phyloP scores from a whole-genome alignment of 2,113 vertebrate genomes.

The Leucosticte australis region DNA sequence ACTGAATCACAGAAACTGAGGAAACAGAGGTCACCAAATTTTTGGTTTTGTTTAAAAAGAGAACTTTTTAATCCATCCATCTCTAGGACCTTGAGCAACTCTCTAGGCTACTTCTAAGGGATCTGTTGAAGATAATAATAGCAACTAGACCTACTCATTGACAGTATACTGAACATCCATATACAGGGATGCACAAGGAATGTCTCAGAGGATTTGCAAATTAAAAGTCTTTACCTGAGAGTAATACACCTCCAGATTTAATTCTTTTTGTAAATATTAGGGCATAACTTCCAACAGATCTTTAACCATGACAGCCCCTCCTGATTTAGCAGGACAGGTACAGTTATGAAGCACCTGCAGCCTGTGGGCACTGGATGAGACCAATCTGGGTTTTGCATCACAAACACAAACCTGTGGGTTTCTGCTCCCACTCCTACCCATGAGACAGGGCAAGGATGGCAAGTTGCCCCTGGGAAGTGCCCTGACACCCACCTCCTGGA shows the following conservation, averaged over 20 bases:
- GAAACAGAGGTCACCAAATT: background rate
- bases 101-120: background rate
- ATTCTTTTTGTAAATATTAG: background rate
- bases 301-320: background rate
- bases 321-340: background rate
- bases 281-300: background rate
- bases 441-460: too few relatives aligned
- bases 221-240: background rate
- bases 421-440: background rate
- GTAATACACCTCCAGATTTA: background rate
- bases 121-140: background rate
- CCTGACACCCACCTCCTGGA: rapidly evolving
- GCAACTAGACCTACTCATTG: background rate
- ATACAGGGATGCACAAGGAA: background rate
- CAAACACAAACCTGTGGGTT: background rate
- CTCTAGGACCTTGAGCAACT: background rate
- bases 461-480: background rate
- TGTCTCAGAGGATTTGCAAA: background rate
- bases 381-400: background rate
- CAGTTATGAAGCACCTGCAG: background rate
- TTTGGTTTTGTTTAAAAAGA: background rate
- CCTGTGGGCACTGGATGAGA: background rate
- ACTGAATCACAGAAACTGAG: background rate
- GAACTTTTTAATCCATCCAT: background rate
- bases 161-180: background rate